Conservation (phyloP, 2,797 vertebrate species). For the Falco columbarius region DNA sequence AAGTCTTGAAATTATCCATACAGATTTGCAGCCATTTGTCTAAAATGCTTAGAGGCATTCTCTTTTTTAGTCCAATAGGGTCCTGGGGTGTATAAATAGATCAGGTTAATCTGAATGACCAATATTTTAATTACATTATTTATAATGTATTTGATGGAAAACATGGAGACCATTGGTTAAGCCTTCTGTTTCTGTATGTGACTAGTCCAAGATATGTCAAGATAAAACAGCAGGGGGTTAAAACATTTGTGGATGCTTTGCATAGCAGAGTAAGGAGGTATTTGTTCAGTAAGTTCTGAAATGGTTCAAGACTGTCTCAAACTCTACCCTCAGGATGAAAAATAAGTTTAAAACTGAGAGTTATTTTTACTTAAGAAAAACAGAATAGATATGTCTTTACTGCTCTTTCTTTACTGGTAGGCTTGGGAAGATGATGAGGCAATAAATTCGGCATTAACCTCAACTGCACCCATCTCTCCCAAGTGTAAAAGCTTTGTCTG, state of each 20-base stretch:
- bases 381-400: background rate
- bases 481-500: background rate
- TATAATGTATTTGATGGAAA: background rate
- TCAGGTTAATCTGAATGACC: background rate
- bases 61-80: background rate
- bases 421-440: background rate
- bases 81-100: background rate
- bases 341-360: background rate
- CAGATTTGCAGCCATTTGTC: background rate
- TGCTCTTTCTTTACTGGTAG: background rate
- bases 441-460: background rate
- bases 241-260: background rate
- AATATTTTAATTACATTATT: background rate
- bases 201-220: background rate
- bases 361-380: constrained; percentile 2
- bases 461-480: background rate
- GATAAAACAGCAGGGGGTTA: background rate
- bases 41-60: background rate
- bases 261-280: background rate
- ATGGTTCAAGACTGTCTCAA: background rate
- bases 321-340: background rate
- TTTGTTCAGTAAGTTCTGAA: constrained; percentile 12
- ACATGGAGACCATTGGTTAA: background rate
- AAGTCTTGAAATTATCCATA: background rate
- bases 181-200: background rate